Conservation (phyloP, 2,888 invertebrate species). For the Dasysyrphus albostriatus region DNA sequence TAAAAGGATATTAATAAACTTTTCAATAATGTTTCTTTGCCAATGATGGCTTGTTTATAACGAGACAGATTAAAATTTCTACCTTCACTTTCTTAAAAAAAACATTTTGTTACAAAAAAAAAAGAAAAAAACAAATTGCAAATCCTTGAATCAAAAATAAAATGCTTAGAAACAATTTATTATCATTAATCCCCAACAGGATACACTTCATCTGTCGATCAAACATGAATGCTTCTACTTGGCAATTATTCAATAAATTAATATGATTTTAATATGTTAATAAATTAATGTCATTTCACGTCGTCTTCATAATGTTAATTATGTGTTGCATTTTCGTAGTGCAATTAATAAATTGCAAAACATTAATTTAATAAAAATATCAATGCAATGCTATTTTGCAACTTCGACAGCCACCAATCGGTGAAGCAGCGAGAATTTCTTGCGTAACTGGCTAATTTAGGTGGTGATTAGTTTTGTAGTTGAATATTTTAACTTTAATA, state of each 20-base stretch:
- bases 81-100: not conserved
- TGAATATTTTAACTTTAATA: not conserved
- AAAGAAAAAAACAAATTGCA: not conserved
- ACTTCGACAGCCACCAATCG: conserved; percentile 60
- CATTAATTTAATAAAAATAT: conserved; percentile 49
- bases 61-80: not conserved
- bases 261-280: conserved; percentile 69
- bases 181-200: not conserved
- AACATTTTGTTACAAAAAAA: not conserved
- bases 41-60: no score
- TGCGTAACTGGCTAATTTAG: conserved; percentile 49
- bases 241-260: conserved; percentile 63
- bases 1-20: not conserved
- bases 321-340: conserved; percentile 43
- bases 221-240: conserved; percentile 16
- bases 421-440: conserved; percentile 11
- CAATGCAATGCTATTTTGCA: conserved; percentile 59
- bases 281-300: conserved; percentile 58
- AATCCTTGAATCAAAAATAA: conserved; percentile 9
- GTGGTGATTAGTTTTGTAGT: not conserved
- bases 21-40: not conserved
- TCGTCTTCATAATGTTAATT: conserved; percentile 16
- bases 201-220: conserved; percentile 42
- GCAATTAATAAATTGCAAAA: conserved; percentile 59
- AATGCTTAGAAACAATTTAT: not conserved